Evolutionary conservation across 2,797 vertebrate genomes (phyloP).

Genomic region (Cryptoprocta ferox): DNA sequence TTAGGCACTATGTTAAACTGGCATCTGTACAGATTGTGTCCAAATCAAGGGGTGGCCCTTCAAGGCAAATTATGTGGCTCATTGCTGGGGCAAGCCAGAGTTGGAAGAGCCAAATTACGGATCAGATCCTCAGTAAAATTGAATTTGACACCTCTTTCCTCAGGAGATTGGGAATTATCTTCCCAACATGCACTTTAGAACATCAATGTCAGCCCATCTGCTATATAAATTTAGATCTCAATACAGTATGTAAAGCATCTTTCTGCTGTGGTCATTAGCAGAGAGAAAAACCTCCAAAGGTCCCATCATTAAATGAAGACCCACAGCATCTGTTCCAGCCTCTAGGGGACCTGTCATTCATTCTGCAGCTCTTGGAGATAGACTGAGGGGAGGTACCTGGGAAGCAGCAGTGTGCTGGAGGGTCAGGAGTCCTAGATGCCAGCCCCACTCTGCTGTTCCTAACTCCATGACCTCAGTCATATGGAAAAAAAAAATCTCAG

Average conservation of each 20-base stretch:
- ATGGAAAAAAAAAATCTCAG: neutral
- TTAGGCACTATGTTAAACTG: neutral
- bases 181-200: constrained; percentile 71
- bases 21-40: neutral
- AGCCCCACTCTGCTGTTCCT: neutral
- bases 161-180: constrained; percentile 81
- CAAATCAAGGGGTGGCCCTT: constrained; percentile 54
- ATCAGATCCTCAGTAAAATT: constrained; percentile 80
- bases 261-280: constrained; percentile 74
- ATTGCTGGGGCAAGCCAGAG: constrained; percentile 56
- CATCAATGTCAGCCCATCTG: constrained; percentile 80
- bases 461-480: neutral
- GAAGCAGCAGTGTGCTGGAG: rapidly evolving
- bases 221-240: constrained; percentile 79
- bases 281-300: constrained; percentile 74
- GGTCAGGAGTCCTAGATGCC: neutral
- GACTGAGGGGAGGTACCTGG: neutral
- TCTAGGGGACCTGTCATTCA: constrained; percentile 65
- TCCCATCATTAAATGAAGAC: constrained; percentile 70
- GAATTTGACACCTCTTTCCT: constrained; percentile 83
- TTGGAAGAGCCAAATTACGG: constrained; percentile 75
- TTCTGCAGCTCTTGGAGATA: neutral
- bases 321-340: constrained; percentile 49
- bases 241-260: constrained; percentile 73
- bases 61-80: constrained; percentile 59